Base-by-base conservation (phyloP, 2,888 invertebrate genomes). In the Torymus aiolomorphi region DNA sequence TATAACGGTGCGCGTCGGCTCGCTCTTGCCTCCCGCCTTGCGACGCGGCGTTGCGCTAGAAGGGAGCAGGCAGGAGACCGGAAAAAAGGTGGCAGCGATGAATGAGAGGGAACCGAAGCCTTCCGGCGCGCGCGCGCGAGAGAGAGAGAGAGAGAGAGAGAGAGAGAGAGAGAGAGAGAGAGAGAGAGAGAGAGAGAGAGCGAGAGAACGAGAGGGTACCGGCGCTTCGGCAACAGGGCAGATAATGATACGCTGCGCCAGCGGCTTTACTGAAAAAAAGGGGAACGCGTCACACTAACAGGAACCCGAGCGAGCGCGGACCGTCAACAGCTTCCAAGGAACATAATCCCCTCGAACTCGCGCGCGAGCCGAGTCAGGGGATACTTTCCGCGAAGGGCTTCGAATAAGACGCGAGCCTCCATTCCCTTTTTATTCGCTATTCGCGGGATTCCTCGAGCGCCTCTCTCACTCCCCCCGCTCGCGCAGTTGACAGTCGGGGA, bases 231-330 rank as follows among this genome's bases (percentile, higher is more conserved):
- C 52, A 12, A 16, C 76, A 24, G 14, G 16, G 67, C 2, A 72
- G 83, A 82, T 87, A 87, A 87, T 87, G 80, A 87, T 85, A 87
- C 84, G 83, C 84, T 84, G 74, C 66, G 65, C 31, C 31, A 31
- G 31, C 76, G 80, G 83, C 82, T 83, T 87, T 86, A 83, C 83
- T 84, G 83, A 86, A 85, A 87, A 86, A 84, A 82, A 75, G 82
- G 82, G 80, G 83, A 84, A 84, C 80, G 83, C 88, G 88, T 87
- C 87, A 85, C 84, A 83, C 84, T 86, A 86, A 85, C 83, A 84
- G 82, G 86, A 86, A 87, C 85, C 80, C 85, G 77, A 84, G 81
- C 82, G 83, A 81, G 76, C 79, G 79, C 80, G 79, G 74, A 82
- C 80, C 82, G 76, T 78, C 84, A 72, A 87, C 84, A 59, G 84